phyloP scores from a whole-genome alignment of 2,888 invertebrate species.

The Allygus modestus region DNA sequence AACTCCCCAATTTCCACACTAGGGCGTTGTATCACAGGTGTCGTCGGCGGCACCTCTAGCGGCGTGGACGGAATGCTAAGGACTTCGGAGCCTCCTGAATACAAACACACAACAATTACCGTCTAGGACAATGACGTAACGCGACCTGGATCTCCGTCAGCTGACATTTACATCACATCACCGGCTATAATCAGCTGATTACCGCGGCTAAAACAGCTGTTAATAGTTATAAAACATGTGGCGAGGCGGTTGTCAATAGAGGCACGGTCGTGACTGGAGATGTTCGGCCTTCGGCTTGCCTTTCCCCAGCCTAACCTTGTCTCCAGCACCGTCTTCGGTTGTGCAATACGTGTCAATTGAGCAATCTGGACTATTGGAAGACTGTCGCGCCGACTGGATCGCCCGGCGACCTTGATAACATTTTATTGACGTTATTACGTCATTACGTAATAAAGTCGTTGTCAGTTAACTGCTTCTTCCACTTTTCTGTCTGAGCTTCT shows the following conservation, averaged over 20 bases:
- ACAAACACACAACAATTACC: conserved; percentile 38
- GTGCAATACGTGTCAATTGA: conserved; percentile 43
- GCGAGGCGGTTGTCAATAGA: conserved; percentile 34
- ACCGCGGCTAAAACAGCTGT: conserved; percentile 29
- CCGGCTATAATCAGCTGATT: conserved; percentile 44
- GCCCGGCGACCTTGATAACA: not conserved
- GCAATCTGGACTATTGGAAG: conserved; percentile 35
- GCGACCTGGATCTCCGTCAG: conserved; percentile 41
- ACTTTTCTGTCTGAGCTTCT: not conserved
- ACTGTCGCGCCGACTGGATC: not conserved
- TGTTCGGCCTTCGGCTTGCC: conserved; percentile 35
- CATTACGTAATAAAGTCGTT: not conserved
- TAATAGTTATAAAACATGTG: conserved; percentile 41
- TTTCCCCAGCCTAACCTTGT: conserved; percentile 34
- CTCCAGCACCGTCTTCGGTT: not conserved
- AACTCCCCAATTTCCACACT: not conserved
- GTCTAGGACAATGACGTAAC: conserved; percentile 50
- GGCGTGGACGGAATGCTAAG: not conserved
- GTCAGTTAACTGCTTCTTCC: not conserved
- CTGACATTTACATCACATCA: conserved; percentile 43
- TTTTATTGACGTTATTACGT: not conserved
- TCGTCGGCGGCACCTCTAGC: not conserved
- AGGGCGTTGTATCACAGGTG: not conserved
- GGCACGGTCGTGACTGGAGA: not conserved
- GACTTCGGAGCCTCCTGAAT: conserved; percentile 13